Conservation (phyloP, 2,113 vertebrate species). For the Phoxinus phoxinus region DNA sequence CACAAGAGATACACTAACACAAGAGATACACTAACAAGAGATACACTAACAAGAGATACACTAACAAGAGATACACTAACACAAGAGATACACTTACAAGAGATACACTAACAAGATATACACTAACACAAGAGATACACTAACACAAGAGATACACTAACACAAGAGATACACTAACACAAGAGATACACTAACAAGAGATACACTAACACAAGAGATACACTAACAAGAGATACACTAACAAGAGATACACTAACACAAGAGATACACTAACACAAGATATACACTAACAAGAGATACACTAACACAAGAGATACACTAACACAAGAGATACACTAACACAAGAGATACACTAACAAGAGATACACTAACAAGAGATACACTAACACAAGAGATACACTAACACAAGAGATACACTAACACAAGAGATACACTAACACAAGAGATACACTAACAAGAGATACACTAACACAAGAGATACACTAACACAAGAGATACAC, state of each 20-base stretch:
- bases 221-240: slow-evolving; percentile 3
- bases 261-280: not conserved
- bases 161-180: slow-evolving; percentile 4
- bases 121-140: no score
- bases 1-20: slow-evolving; percentile 4
- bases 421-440: slow-evolving; percentile 4
- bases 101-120: slow-evolving; percentile 29
- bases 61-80: no score
- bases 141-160: not conserved
- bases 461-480: no score
- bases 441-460: slow-evolving; percentile 15
- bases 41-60: slow-evolving; percentile 11
- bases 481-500: not conserved
- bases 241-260: no score
- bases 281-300: slow-evolving; percentile 31
- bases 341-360: not conserved
- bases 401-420: not conserved
- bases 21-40: slow-evolving; percentile 11
- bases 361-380: slow-evolving; percentile 29
- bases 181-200: slow-evolving; percentile 15
- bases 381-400: no score
- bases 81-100: not conserved
- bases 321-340: not conserved
- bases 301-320: no score
- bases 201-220: no score